These are phyloP conservation scores for Coranthus polyacanthus DNA, from an alignment of 2,797 vertebrate genomes.

Conservation along the genomic window DNA sequence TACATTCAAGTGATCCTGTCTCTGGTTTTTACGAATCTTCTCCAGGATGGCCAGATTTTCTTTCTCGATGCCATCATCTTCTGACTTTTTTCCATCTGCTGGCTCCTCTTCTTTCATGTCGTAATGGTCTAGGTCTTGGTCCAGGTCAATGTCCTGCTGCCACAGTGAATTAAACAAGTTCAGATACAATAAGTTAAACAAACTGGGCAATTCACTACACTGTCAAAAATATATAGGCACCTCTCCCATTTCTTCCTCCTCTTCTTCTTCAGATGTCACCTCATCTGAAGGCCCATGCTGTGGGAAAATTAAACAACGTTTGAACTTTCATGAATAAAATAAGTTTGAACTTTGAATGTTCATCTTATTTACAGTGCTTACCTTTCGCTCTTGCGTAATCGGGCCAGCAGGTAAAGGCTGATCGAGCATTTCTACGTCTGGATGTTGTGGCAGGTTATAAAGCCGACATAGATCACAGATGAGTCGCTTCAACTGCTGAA, in stretches of 20 bases:
- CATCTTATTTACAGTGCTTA: conserved; percentile 16
- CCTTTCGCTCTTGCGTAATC: conserved; percentile 86
- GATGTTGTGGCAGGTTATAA: conserved; percentile 97
- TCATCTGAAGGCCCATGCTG: conserved; percentile 88
- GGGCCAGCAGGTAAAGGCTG: conserved; percentile 94
- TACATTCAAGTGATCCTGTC: conserved; percentile 98
- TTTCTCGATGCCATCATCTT: conserved; percentile 98
- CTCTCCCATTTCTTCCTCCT: conserved; percentile 98
- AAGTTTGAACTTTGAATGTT: not conserved
- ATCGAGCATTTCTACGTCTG: conserved; percentile 98
- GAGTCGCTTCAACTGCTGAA: conserved; percentile 96
- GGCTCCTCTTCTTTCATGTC: conserved; percentile 99
- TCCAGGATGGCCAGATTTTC: conserved; percentile 98
- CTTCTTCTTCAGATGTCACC: conserved; percentile 97
- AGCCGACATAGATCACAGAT: conserved; percentile 98
- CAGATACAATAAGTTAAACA: conserved; percentile 13
- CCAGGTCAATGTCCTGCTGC: conserved; percentile 90
- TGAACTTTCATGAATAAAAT: too few relatives aligned
- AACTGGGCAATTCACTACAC: not conserved
- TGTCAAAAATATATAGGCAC: conserved; percentile 70
- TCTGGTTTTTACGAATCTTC: conserved; percentile 99
- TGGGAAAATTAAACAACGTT: conserved; percentile 10
- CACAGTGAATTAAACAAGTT: conserved; percentile 28
- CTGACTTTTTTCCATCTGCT: conserved; percentile 93
- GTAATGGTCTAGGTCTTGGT: conserved; percentile 96